phyloP scores from a whole-genome alignment of 1,140 invertebrate genomes.

The Drosophila trapezifrons region DNA sequence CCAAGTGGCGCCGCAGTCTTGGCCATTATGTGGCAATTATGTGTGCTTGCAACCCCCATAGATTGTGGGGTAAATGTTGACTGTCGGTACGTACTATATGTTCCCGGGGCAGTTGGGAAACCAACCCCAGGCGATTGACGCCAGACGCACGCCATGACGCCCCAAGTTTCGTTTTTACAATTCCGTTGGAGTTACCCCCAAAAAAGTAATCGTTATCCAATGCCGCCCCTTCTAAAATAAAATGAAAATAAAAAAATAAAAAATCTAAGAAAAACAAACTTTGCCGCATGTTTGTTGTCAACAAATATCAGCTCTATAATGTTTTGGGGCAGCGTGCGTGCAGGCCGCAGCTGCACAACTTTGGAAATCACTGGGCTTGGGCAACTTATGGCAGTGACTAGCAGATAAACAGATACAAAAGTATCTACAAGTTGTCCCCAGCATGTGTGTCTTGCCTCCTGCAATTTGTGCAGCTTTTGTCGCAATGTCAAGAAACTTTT shows the following conservation, averaged over 20 bases:
- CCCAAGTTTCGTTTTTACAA: slow-evolving; percentile 65
- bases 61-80: slow-evolving; percentile 15
- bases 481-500: slow-evolving; percentile 68
- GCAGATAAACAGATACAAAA: slow-evolving; percentile 57
- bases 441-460: slow-evolving; percentile 31
- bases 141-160: slow-evolving; percentile 64
- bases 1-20: slow-evolving; percentile 36
- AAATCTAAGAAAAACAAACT: slow-evolving; percentile 46
- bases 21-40: slow-evolving; percentile 76
- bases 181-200: slow-evolving; percentile 37
- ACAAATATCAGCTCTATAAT: slow-evolving; percentile 72
- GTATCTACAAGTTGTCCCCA: slow-evolving; percentile 60
- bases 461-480: slow-evolving; percentile 57
- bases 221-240: slow-evolving; percentile 25
- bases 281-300: slow-evolving; percentile 71
- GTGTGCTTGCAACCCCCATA: slow-evolving; percentile 60
- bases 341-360: slow-evolving; percentile 57
- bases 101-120: slow-evolving; percentile 35
- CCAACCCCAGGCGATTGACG: slow-evolving; percentile 53
- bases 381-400: slow-evolving; percentile 52
- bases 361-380: slow-evolving; percentile 55
- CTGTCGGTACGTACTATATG: neutral
- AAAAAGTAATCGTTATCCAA: slow-evolving; percentile 45
- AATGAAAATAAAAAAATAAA: slow-evolving; percentile 1
- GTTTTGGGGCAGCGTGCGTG: slow-evolving; percentile 63